These are phyloP conservation scores for Plemyria rubiginata DNA, from an alignment of 2,888 invertebrate species.

Conservation along the genomic window DNA sequence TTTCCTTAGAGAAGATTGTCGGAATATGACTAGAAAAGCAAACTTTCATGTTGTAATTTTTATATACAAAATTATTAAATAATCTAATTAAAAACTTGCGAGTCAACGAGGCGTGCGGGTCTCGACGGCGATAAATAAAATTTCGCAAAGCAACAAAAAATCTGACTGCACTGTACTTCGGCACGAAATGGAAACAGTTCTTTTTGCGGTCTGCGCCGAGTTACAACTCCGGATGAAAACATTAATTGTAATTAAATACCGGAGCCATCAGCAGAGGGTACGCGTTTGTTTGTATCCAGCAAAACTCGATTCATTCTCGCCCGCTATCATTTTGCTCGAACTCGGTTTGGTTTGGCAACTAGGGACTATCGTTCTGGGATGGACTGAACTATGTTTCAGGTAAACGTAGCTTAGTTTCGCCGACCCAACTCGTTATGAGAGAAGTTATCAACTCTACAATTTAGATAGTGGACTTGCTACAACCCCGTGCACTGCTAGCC, in stretches of 20 bases:
- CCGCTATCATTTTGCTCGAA: slow-evolving; percentile 26
- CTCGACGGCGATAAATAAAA: slow-evolving; percentile 75
- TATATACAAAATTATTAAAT: slow-evolving; percentile 57
- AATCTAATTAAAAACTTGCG: slow-evolving; percentile 76
- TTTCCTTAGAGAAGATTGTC: not conserved
- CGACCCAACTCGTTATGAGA: slow-evolving; percentile 26
- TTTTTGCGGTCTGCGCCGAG: slow-evolving; percentile 51
- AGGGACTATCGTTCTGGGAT: slow-evolving; percentile 25
- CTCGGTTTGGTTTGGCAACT: slow-evolving; percentile 28
- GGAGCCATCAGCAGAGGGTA: slow-evolving; percentile 31
- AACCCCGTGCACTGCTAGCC: slow-evolving; percentile 24
- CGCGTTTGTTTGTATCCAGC: slow-evolving; percentile 25
- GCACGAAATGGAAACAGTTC: slow-evolving; percentile 49
- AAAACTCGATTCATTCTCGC: slow-evolving; percentile 29
- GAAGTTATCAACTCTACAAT: slow-evolving; percentile 29
- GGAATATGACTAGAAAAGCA: not conserved
- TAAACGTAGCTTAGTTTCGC: slow-evolving; percentile 32
- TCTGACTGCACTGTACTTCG: slow-evolving; percentile 42
- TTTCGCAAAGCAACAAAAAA: slow-evolving; percentile 56
- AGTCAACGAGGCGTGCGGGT: slow-evolving; percentile 58
- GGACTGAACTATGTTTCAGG: slow-evolving; percentile 27
- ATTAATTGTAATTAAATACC: slow-evolving; percentile 44
- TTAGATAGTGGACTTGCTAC: slow-evolving; percentile 8
- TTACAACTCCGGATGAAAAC: slow-evolving; percentile 41
- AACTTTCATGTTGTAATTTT: not conserved